These are phyloP conservation scores for Deilephila porcellus DNA, from an alignment of 2,888 invertebrate species.

Conservation along the genomic window DNA sequence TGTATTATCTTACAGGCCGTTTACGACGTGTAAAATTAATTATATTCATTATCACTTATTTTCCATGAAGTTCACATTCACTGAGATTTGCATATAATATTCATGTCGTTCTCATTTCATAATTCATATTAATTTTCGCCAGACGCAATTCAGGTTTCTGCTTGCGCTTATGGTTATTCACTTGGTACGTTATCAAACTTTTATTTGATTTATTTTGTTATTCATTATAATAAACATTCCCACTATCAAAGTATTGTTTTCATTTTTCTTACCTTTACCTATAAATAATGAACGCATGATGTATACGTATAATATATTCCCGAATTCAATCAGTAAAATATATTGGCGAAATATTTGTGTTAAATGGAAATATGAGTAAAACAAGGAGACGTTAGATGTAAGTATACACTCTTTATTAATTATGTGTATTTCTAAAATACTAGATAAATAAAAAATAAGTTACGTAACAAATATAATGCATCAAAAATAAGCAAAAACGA, in stretches of 20 bases:
- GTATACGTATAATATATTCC: too few relatives aligned
- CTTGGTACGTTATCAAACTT: not conserved
- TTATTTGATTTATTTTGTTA: constrained; percentile 37
- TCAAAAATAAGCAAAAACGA: constrained; percentile 59
- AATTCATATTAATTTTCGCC: constrained; percentile 13
- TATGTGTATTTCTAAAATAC: constrained; percentile 66
- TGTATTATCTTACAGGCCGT: constrained; percentile 25
- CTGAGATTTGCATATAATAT: not conserved
- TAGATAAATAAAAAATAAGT: constrained; percentile 71
- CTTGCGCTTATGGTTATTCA: not conserved
- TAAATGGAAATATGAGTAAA: constrained; percentile 6
- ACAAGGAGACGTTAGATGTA: constrained; percentile 43
- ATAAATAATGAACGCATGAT: not conserved
- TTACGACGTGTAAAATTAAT: constrained; percentile 6
- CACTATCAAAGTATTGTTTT: constrained; percentile 42
- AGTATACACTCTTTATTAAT: constrained; percentile 56
- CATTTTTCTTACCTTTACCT: not conserved
- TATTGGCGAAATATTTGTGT: not conserved
- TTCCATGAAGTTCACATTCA: not conserved
- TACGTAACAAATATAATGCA: constrained; percentile 60
- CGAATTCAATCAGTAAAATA: too few relatives aligned
- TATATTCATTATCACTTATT: not conserved
- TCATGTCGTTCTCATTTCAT: not conserved
- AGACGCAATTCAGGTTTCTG: not conserved
- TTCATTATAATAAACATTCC: constrained; percentile 51